Percentiles rank a stretch among this genome's conserved stretches.
Conservation (phyloP, 2,797 vertebrate genomes). For the Percopsis omiscomaycus region DNA sequence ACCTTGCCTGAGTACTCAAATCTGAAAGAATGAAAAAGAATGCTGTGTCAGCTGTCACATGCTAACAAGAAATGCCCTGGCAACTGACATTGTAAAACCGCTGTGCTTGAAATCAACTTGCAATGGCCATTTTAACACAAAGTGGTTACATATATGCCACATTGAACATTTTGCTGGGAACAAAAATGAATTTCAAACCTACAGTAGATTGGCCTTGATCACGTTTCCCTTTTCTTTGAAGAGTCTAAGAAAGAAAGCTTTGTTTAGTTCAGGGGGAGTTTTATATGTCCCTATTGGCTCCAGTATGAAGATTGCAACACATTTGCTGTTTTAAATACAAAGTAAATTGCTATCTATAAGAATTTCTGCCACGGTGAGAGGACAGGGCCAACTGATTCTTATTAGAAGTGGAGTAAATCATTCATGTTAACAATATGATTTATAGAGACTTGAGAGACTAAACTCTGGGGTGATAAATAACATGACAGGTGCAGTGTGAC, state of each 20-base stretch:
- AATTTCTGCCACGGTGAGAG: no score
- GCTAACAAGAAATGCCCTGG: constrained; percentile 40
- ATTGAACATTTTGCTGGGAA: no score
- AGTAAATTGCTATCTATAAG: no score
- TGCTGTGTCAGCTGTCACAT: constrained; percentile 61
- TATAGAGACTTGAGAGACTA: no score
- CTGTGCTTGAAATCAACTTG: constrained; percentile 58
- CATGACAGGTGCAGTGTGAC: no score
- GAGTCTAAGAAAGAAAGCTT: constrained; percentile 43
- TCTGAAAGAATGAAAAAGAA: constrained; percentile 47
- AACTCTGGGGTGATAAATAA: no score
- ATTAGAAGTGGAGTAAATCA: no score
- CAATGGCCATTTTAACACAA: constrained; percentile 28
- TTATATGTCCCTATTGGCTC: background rate
- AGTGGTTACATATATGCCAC: background rate
- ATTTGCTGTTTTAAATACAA: background rate
- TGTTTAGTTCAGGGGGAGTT: constrained; percentile 25
- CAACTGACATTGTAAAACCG: constrained; percentile 64
- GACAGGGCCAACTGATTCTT: no score
- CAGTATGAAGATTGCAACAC: background rate
- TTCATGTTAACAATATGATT: no score
- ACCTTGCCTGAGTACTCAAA: constrained; percentile 41
- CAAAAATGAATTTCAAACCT: no score
- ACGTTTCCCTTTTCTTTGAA: constrained; percentile 8
- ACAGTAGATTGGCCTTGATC: no score